A percentile compares a stretch with the other conserved stretches of the same genome.
These are phyloP conservation scores for Phyllotreta striolata DNA, from an alignment of 2,888 invertebrate genomes.

Conservation along the genomic window DNA sequence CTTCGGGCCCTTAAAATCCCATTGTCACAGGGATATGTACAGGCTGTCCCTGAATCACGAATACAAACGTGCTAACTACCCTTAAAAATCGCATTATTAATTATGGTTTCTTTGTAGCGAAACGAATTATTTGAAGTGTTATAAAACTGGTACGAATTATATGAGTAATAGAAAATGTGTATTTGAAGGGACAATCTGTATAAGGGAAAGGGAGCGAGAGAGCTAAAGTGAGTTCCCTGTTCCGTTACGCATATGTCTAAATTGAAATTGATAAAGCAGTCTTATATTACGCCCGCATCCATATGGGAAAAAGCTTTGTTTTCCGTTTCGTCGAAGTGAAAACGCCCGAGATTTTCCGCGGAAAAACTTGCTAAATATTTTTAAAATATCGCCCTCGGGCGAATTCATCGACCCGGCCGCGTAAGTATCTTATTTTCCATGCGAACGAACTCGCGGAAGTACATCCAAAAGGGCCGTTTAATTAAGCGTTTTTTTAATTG, in stretches of 20 bases:
- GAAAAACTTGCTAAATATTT: too few relatives aligned
- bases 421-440: conserved; percentile 25
- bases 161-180: too few relatives aligned
- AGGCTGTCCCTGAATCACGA: not conserved
- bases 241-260: conserved; percentile 43
- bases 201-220: not conserved
- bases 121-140: too few relatives aligned
- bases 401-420: too few relatives aligned
- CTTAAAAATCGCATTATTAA: too few relatives aligned
- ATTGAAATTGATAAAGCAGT: conserved; percentile 52
- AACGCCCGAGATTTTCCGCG: conserved; percentile 23
- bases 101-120: too few relatives aligned
- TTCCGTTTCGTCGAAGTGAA: conserved; percentile 36
- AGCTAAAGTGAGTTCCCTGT: conserved; percentile 16
- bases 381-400: too few relatives aligned
- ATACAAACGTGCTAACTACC: too few relatives aligned
- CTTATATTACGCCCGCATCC: conserved; percentile 43
- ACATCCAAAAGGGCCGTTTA: conserved; percentile 28
- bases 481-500: conserved; percentile 41
- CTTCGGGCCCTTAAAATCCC: conserved; percentile 47
- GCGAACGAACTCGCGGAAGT: conserved; percentile 28
- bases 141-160: too few relatives aligned
- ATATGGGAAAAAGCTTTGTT: conserved; percentile 32
- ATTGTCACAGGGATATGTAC: conserved; percentile 42
- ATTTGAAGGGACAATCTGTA: conserved; percentile 1